Base-by-base conservation (phyloP, 2,888 invertebrate species). In the Lithophane socia region DNA sequence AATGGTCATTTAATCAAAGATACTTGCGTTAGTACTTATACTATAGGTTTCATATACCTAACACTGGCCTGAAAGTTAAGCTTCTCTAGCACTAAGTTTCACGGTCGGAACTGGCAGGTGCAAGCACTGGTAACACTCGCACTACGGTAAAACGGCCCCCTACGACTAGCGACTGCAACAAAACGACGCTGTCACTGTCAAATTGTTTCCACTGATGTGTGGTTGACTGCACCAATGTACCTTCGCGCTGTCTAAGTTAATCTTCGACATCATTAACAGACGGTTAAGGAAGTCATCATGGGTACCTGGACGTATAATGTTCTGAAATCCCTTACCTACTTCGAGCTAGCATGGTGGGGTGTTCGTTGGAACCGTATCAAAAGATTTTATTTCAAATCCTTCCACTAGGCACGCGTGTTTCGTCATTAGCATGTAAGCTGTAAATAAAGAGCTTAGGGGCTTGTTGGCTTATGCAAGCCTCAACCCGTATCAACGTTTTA, bases 371-470 rank as follows among this genome's bases (percentile, higher is more conserved):
- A 60, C 60, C 3, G 5, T 52, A 42, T 52, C 24, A 86, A 83
- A 83, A 70, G 64, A 80, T 85, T 88, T 83, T 81, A 79, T 84
- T 86, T 85, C 37, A 89, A 91, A 89, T 90, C 89, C 90, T 89
- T 87, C 85, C 68, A 85, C 77, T 74, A 85, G 77, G 80, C 87
- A 87, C 87, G 84, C 79, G 85, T 82, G 88, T 87, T 93, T 93
- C 93, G 93, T 88, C 93, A 96, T 93, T 92, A 93, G 90, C 93
- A 93, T 94, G 91, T 92, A 91, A 92, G 91, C 91, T 93, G 90
- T 90, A 90, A 90, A 89, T 91, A 90, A 91, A 93, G 92, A 94
- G 94, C 93, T 95, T 93, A 92, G 92, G 92, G 93, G 93, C 94
- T 93, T 91, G 92, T 90, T 90, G 89, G 88, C 93, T 94, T 94